These are phyloP conservation scores for Martes martes DNA, from an alignment of 2,113 vertebrate genomes.

Conservation along the genomic window DNA sequence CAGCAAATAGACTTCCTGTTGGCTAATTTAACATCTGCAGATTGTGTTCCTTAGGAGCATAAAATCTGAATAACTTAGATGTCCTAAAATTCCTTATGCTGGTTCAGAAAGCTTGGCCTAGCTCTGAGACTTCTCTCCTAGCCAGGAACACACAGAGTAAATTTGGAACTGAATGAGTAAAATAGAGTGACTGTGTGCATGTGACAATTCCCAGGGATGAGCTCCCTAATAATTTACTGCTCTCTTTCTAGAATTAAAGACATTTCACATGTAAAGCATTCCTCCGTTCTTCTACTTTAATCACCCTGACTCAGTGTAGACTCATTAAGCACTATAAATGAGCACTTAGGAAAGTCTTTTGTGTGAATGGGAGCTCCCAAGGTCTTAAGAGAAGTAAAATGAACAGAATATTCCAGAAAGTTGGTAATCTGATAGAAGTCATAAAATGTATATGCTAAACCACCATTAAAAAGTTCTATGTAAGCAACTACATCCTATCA, in stretches of 20 bases:
- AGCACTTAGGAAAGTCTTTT: not conserved
- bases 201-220: not conserved
- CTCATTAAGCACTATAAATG: not conserved
- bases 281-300: not conserved
- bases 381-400: not conserved
- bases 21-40: slow-evolving; percentile 2
- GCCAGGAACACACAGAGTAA: no score
- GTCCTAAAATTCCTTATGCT: no score
- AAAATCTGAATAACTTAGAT: no score
- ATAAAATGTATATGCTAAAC: not conserved
- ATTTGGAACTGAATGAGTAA: not conserved
- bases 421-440: not conserved
- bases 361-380: not conserved
- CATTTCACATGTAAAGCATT: not conserved
- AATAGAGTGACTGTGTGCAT: not conserved
- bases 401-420: not conserved
- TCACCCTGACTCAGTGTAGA: not conserved
- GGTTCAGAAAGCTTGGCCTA: no score
- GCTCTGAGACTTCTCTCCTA: no score
- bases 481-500: not conserved
- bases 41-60: not conserved
- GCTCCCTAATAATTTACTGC: not conserved
- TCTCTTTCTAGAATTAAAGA: not conserved
- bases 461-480: not conserved
- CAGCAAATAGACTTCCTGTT: not conserved